Base-by-base conservation (phyloP, 2,888 invertebrate genomes). In the Zootermopsis nevadensis region DNA sequence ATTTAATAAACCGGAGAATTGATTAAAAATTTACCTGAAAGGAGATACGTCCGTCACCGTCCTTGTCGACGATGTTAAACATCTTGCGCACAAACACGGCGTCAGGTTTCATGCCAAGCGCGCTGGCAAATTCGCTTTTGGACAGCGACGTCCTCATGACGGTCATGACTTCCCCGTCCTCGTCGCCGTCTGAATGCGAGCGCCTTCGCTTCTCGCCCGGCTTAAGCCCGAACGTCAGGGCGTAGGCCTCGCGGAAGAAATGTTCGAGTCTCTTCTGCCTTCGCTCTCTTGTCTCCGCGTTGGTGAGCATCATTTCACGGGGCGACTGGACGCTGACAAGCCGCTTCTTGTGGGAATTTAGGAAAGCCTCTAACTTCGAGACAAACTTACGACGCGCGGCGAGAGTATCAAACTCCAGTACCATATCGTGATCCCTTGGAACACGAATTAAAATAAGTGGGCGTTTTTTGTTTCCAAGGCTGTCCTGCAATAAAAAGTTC, bases 11-110 rank as follows among this genome's bases (percentile, higher is more conserved):
- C n/a, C n/a, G n/a, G n/a, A n/a, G n/a, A n/a, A n/a, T n/a, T n/a
- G n/a, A 69, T 66, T 77, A 69, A 7, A 15, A 82, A 77, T 48
- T 86, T 90, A 94, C 96, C 91, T 96, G 96, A 89, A 99, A 99
- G 7, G 97, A 97, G 86, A 99, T 98, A 84, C 97, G 92, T 2
- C 98, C 98, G 89, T 98, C 97, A 84, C 96, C 93, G 88, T 98
- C 97, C 88, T 97, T 98, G 89, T 98, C 98, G 0, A 98, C 98
- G 87, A 98, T 98, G 87, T 98, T 98, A 89, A 99, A 99, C 98
- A 99, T 98, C 90, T 98, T 97, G 87, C 96, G 94, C 0, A 99
- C 98, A 88, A 99, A 99, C 82, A 98, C 95, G 33, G 98, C 98
- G 87, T 98, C 97, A 0, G 96, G 92, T 88, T 96, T 96, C 99